Evolutionary conservation across 1,140 invertebrate species (phyloP), one percentile per base, ranked within the genome.

Genomic region (Epicauta chinensis): DNA sequence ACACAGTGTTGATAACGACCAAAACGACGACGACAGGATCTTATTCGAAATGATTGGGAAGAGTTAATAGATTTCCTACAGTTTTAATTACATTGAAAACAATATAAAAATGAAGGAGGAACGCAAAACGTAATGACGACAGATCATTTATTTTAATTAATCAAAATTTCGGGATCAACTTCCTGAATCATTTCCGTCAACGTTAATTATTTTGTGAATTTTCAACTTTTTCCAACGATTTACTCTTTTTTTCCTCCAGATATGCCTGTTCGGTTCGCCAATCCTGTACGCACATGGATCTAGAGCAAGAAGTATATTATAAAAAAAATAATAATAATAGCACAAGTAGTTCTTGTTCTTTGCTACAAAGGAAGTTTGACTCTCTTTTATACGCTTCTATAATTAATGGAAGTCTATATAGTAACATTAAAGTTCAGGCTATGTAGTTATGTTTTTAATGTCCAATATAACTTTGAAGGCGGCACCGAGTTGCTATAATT

Each of bases 101-200:
- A 36, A 17, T 23, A 16, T 23, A 36, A 30, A 23, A 23, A 40
- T 13, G 38, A 50, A 15, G 29, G 30, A 17, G 17, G 30, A 7
- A 6, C 11, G 36, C 30, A n/a, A n/a, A n/a, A n/a, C n/a, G n/a
- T n/a, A n/a, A n/a, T n/a, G n/a, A n/a, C n/a, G n/a, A 7, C 7
- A 23, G 23, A 38, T 42, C 48, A 38, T 51, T 42, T 51, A 42
- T 51, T 51, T 42, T 42, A 51, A 51, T 51, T 51, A 51, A 42
- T 41, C 48, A 42, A 41, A 42, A 36, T 51, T 40, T 32, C 16
- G 11, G 43, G 30, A 34, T 23, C 23, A 23, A 23, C n/a, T n/a
- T n/a, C n/a, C n/a, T n/a, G n/a, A n/a, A n/a, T 13, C 34, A 16
- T 38, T 16, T 38, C 16, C 16, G 36, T 15, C 7, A 14, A 14